Evolutionary conservation across 2,113 vertebrate species (phyloP).

Genomic region (Sphyrna mokarran): DNA sequence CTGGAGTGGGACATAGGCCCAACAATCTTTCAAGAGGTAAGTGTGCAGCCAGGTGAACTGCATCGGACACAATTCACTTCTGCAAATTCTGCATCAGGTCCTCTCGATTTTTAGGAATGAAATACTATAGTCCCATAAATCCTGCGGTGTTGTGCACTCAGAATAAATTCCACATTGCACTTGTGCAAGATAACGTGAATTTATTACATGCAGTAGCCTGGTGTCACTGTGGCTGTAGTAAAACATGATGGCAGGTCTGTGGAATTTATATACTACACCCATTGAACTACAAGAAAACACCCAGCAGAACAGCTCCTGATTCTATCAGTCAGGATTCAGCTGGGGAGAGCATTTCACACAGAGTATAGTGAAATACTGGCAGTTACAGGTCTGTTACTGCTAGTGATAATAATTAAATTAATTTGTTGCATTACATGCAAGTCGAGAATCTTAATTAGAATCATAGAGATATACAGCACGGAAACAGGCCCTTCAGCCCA

Average conservation of each 20-base stretch:
- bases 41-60: background rate
- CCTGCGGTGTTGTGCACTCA: background rate
- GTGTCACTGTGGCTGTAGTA: background rate
- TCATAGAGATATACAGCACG: no score
- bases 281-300: background rate
- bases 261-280: background rate
- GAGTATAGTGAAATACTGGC: background rate
- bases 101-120: background rate
- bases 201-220: background rate
- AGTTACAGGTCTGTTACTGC: background rate
- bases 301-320: background rate
- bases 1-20: background rate
- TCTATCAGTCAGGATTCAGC: background rate
- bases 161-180: conserved; percentile 1
- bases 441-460: background rate
- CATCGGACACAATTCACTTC: background rate
- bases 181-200: conserved; percentile 14
- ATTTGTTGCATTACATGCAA: background rate
- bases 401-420: background rate
- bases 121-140: conserved; percentile 2
- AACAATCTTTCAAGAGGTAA: background rate
- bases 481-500: no score
- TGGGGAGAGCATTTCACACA: background rate
- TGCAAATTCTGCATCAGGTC: background rate
- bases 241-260: background rate